Evolutionary conservation across 2,113 vertebrate genomes (phyloP), one percentile per base, ranked within the genome.

Genomic region (Petaurus breviceps): DNA sequence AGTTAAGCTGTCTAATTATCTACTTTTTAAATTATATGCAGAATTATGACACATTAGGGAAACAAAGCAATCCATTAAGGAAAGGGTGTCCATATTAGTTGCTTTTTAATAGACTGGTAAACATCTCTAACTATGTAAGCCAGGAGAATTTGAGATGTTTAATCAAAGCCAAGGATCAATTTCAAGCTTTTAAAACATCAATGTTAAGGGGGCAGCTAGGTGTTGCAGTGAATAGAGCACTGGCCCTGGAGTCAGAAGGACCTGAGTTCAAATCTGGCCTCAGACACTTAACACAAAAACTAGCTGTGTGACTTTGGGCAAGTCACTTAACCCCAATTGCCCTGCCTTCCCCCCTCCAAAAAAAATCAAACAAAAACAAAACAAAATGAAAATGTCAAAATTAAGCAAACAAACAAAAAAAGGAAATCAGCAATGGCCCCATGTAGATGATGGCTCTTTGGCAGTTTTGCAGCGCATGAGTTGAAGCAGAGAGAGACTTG

Each of bases 81-180:
- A 68, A 68, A 31, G 55, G 47, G 2, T 92, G 77, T 55, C 55
- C 93, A 96, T 43, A 92, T 94, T 52, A 95, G 96, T 96, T 55
- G 49, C 91, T 51, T 57, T 94, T 94, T 94, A 89, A 50, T 94
- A 92, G 92, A 77, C 84, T 46, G 26, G 54, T 92, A n/a, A 94
- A 61, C 89, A 54, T 26, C 89, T 94, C 93, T 28, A 93, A 61
- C 28, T 37, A 37, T 31, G 10, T 12, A 61, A 61, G 10, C 57
- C 57, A 61, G 57, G 57, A 61, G 28, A 61, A 61, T 61, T 31
- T 61, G 57, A 37, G 57, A 61, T 37, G 12, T 37, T 68, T 68
- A 14, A 37, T 37, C 57, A 68, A 68, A 68, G 11, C 3, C 12
- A 68, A 37, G 2, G 37, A 37, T 16, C 28, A 37, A 37, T 68